Conservation (phyloP, 2,113 vertebrate species). For the Larimichthys crocea region DNA sequence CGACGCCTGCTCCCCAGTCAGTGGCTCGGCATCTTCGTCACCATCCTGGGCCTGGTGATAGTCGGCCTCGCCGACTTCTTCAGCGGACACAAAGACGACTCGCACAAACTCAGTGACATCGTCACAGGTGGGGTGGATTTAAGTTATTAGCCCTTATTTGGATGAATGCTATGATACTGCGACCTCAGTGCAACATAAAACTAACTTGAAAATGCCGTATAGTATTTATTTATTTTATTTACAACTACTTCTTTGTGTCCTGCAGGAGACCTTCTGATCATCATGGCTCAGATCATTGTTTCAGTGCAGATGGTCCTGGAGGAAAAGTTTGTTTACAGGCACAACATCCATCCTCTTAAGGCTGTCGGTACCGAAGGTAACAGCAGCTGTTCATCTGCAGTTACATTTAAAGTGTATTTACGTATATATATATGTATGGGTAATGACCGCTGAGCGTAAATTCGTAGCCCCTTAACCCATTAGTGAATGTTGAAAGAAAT, state of each 20-base stretch:
- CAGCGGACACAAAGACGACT: slow-evolving; percentile 66
- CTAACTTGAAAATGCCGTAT: background rate
- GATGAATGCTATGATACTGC: background rate
- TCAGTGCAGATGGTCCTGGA: slow-evolving; percentile 97
- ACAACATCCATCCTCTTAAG: slow-evolving; percentile 91
- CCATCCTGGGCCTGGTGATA: slow-evolving; percentile 92
- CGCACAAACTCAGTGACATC: slow-evolving; percentile 88
- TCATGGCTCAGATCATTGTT: slow-evolving; percentile 93
- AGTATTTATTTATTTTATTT: background rate
- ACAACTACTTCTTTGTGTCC: slow-evolving; percentile 8
- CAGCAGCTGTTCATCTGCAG: background rate
- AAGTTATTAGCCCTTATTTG: background rate
- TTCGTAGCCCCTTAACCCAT: background rate
- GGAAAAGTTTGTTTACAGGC: slow-evolving; percentile 94
- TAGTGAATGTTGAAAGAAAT: background rate
- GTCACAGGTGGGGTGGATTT: slow-evolving; percentile 86
- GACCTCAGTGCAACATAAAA: background rate
- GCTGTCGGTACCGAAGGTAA: slow-evolving; percentile 94
- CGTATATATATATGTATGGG: too few species aligned
- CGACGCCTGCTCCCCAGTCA: slow-evolving; percentile 87
- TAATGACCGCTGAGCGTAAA: background rate
- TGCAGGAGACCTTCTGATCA: slow-evolving; percentile 92
- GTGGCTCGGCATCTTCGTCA: slow-evolving; percentile 91
- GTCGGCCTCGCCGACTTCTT: slow-evolving; percentile 91
- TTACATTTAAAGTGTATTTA: background rate